A percentile compares a stretch with the other conserved stretches of the same genome.
Evolutionary conservation across 2,888 invertebrate species (phyloP).

Genomic region (Tenthredo livida): DNA sequence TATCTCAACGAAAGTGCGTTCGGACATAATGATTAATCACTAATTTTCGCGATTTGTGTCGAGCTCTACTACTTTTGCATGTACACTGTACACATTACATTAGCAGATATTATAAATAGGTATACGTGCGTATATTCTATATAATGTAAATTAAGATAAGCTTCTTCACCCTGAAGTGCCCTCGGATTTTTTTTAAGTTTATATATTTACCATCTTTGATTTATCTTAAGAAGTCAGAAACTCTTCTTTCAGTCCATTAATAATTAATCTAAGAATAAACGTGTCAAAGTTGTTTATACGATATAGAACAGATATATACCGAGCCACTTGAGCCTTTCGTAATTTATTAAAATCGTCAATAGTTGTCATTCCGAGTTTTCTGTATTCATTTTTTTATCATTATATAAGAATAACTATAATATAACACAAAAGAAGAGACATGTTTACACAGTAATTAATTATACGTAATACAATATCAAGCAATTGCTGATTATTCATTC

Average conservation of each 20-base stretch:
- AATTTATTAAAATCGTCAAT: not conserved
- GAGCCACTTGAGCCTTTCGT: not conserved
- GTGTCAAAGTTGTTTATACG: not conserved
- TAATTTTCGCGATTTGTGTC: not conserved
- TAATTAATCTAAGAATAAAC: not conserved
- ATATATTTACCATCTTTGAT: not conserved
- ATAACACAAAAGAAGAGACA: not conserved
- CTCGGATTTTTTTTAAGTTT: not conserved
- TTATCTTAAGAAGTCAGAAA: not conserved
- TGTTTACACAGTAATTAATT: not conserved
- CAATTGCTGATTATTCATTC: not conserved
- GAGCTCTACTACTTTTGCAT: not conserved
- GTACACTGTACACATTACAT: not conserved
- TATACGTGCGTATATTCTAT: not conserved
- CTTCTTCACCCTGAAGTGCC: not conserved
- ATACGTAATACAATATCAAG: not conserved
- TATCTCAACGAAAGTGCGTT: not conserved
- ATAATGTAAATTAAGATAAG: not conserved
- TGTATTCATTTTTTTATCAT: not conserved
- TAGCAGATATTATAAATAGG: not conserved
- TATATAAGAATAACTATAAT: not conserved
- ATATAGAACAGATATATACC: not conserved
- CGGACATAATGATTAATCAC: not conserved
- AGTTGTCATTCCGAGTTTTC: not conserved
- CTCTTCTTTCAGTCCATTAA: not conserved